Conservation (phyloP, 2,797 vertebrate genomes). For the Scomberomorus guttatus region DNA sequence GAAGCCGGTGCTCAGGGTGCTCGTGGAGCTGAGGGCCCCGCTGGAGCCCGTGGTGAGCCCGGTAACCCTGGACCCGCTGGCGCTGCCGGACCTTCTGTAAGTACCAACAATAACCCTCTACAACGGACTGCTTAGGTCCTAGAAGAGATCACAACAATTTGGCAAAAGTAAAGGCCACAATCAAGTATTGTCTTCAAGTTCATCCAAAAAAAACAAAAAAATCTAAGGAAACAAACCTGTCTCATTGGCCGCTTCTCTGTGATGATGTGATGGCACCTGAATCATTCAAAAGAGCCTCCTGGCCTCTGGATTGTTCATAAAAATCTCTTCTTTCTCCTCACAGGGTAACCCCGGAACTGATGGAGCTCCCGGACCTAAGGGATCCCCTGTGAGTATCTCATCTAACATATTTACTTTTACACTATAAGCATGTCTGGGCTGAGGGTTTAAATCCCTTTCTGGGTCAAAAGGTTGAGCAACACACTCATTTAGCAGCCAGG, state of each 20-base stretch:
- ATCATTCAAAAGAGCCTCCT: background rate
- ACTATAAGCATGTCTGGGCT: background rate
- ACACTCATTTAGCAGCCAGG: background rate
- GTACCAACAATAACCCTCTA: conserved; percentile 62
- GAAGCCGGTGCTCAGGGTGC: conserved; percentile 92
- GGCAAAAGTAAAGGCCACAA: too few relatives aligned
- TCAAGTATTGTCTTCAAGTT: too few relatives aligned
- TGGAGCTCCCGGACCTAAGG: conserved; percentile 93
- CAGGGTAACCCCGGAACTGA: conserved; percentile 95
- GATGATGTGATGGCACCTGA: background rate
- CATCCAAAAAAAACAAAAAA: too few relatives aligned
- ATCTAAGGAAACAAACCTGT: background rate
- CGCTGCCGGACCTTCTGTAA: conserved; percentile 91
- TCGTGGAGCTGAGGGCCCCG: conserved; percentile 94
- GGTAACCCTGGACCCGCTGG: conserved; percentile 96
- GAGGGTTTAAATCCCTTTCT: conserved; percentile 15
- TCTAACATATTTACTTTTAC: background rate
- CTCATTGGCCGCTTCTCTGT: background rate
- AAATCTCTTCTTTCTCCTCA: conserved; percentile 47
- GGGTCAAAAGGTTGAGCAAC: background rate
- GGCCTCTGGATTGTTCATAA: background rate
- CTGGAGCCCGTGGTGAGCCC: conserved; percentile 93
- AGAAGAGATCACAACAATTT: too few relatives aligned
- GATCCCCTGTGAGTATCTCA: conserved; percentile 89
- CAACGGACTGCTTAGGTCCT: too few relatives aligned